Evolutionary conservation across 1,140 invertebrate species (phyloP).

Genomic region (Drosophila tsacasi): DNA sequence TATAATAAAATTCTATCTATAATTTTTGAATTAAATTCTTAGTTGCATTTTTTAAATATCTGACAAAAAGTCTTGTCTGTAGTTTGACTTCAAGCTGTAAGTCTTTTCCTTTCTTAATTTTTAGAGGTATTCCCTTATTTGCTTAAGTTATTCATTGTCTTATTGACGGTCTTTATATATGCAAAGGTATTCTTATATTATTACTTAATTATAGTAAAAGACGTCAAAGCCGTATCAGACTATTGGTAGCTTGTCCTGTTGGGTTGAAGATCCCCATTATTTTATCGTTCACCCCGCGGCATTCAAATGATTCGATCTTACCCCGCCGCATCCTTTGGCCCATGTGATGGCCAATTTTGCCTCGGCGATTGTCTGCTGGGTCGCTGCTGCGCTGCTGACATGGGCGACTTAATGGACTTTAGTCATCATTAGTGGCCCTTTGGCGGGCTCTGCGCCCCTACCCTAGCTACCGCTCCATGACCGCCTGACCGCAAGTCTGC

Average conservation of each 20-base stretch:
- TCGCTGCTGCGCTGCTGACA: slow-evolving; percentile 35
- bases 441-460: slow-evolving; percentile 12
- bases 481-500: slow-evolving; percentile 32
- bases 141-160: background rate
- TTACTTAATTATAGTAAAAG: background rate
- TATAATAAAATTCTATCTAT: background rate
- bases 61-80: background rate
- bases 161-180: background rate
- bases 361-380: slow-evolving; percentile 27
- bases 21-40: background rate
- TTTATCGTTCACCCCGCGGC: slow-evolving; percentile 24
- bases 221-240: background rate
- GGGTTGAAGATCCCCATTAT: slow-evolving; percentile 30
- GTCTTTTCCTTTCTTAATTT: background rate
- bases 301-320: slow-evolving; percentile 44
- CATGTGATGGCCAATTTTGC: slow-evolving; percentile 21
- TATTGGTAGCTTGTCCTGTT: background rate
- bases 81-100: background rate
- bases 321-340: slow-evolving; percentile 6
- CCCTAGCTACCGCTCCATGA: background rate
- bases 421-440: slow-evolving; percentile 51
- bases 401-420: slow-evolving; percentile 40
- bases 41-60: background rate
- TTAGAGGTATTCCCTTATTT: no score
- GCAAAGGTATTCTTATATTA: background rate